phyloP scores from a whole-genome alignment of 2,888 invertebrate species.

The Neoitamus cyanurus region DNA sequence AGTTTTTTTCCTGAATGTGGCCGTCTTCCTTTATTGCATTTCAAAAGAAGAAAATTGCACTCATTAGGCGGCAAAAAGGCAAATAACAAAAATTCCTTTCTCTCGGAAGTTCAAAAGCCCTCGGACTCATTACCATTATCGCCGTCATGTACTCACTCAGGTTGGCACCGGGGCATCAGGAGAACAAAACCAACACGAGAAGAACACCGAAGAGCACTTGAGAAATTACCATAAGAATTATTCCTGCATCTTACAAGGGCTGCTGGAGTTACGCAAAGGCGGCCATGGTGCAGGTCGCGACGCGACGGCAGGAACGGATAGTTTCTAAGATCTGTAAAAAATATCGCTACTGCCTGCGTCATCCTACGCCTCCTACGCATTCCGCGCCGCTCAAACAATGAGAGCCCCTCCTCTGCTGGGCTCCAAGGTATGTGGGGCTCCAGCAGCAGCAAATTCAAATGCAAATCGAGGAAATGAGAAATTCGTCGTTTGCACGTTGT shows the following conservation, averaged over 20 bases:
- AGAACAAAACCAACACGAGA: neutral
- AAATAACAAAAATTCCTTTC: conserved; percentile 7
- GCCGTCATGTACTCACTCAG: neutral
- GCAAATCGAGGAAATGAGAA: conserved; percentile 38
- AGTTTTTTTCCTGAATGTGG: neutral
- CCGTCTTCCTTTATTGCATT: neutral
- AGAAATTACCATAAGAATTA: conserved; percentile 35
- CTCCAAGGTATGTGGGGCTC: neutral
- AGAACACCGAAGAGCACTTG: conserved; percentile 7
- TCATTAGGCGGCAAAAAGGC: conserved; percentile 16
- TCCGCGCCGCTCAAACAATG: conserved; percentile 9
- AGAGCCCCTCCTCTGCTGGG: neutral
- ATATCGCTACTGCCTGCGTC: conserved; percentile 21
- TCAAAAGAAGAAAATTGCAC: conserved; percentile 9
- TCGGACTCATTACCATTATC: conserved; percentile 6
- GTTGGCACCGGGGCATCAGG: neutral
- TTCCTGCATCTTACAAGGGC: conserved; percentile 5
- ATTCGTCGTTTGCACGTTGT: conserved; percentile 36
- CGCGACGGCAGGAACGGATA: neutral
- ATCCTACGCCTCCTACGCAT: conserved; percentile 37
- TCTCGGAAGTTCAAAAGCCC: conserved; percentile 25
- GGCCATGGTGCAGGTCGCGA: neutral
- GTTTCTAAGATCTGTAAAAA: neutral
- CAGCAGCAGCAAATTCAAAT: neutral
- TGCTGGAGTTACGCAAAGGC: conserved; percentile 18